These are phyloP conservation scores for Paramormyrops kingsleyae DNA, from an alignment of 2,113 vertebrate genomes.

Conservation along the genomic window DNA sequence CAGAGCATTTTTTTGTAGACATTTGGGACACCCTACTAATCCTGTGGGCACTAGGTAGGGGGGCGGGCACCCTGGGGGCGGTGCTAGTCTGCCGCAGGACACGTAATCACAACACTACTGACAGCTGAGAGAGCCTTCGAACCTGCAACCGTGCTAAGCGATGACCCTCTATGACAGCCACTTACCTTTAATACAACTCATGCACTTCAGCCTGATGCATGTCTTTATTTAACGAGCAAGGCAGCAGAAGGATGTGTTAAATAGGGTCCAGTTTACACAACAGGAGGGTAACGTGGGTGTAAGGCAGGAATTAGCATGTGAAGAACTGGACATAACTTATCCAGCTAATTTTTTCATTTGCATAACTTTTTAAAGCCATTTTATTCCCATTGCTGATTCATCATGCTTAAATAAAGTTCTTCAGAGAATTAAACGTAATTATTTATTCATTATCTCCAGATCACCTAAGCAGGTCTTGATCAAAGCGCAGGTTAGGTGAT, in stretches of 20 bases:
- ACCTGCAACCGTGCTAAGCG: not conserved
- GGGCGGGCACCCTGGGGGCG: not conserved
- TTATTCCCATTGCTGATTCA: constrained; percentile 21
- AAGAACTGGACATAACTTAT: constrained; percentile 46
- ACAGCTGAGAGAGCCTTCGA: not conserved
- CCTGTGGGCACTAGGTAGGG: not conserved
- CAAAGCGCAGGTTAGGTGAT: constrained; percentile 14
- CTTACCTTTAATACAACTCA: constrained; percentile 22
- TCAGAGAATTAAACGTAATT: constrained; percentile 41
- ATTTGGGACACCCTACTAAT: not conserved
- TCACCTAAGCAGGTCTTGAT: constrained; percentile 24
- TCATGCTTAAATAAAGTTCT: constrained; percentile 32
- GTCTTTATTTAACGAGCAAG: constrained; percentile 69
- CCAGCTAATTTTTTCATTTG: constrained; percentile 43
- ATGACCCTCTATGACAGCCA: too few species aligned
- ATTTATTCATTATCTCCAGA: constrained; percentile 36
- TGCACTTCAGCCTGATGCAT: constrained; percentile 70
- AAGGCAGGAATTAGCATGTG: constrained; percentile 28
- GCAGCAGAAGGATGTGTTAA: constrained; percentile 66
- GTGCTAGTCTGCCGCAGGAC: not conserved
- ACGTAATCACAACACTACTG: not conserved
- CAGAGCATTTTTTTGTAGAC: not conserved
- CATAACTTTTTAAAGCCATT: constrained; percentile 32
- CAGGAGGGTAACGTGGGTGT: constrained; percentile 53
- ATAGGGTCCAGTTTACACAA: constrained; percentile 64